Base-by-base conservation (phyloP, 1,140 invertebrate species). In the Pemphigus obesinymphae region DNA sequence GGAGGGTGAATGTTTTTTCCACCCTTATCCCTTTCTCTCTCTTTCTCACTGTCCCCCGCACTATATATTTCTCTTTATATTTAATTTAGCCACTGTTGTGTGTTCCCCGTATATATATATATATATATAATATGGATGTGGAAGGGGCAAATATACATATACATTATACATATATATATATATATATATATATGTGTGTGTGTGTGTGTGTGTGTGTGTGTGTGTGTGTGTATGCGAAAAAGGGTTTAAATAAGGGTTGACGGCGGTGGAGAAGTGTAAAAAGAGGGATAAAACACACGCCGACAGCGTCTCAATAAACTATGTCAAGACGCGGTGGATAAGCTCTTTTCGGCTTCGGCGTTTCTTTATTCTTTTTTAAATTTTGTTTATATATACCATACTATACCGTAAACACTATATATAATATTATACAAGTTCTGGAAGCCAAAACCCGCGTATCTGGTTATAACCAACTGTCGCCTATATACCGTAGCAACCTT, bases 81-180 rank as follows among this genome's bases (percentile, higher is more conserved):
- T 80, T 80, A 80, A 80, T 80, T 80, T 61, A 78, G 75, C 75
- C 75, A 55, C 73, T 55, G 73, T 55, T 34, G 50, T 76, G 73
- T 58, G 50, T 45, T 75, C 20, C 29, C 17, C 17, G 20, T 70
- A 23, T 55, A 53, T 23, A 43, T 70, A 43, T 70, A 26, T n/a
- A 61, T 61, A 0, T 63, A 26, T 61, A 61, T 29, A 61, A n/a
- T n/a, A 31, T 20, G 20, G 15, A 34, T 10, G 48, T 20, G 45
- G 48, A 34, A 29, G 73, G n/a, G 17, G 43, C 15, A 23, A 68
- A 63, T 45, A 45, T 70, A 70, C n/a, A 43, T 43, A n/a, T n/a
- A 43, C 37, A 43, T 23, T 10, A 26, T 70, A 23, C 23, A 53
- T 23, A 43, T 70, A 43, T 70, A 26, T n/a, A 61, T 61, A 0